Evolutionary conservation across 1,140 invertebrate genomes (phyloP), one percentile per base, ranked within the genome.

Genomic region (Mycetomoellerius zeteki): DNA sequence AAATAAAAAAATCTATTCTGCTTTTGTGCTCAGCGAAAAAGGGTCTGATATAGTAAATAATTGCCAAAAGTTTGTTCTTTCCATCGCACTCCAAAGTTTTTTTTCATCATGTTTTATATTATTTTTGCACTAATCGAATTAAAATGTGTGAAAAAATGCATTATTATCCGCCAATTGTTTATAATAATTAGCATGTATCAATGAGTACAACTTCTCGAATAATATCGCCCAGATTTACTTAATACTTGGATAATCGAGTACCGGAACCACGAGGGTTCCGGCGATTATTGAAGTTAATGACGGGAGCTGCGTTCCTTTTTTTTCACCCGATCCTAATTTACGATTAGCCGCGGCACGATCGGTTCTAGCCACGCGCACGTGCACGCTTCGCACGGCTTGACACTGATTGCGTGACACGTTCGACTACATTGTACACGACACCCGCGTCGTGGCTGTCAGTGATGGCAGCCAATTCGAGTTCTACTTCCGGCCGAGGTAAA

Each of bases 321-420:
- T 50, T 62, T 75, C 24, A 86, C 52, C 52, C 33, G 86, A 90
- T 81, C 73, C 75, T 72, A 88, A 77, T 89, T 89, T 50, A 72
- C 71, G 69, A 78, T 86, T 86, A 65, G 30, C 56, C n/a, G 47
- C 24, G 56, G 50, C 52, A 19, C 58, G 14, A 78, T 89, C 85
- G 71, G 77, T 85, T 89, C 69, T 60, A 78, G 30, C 87, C 56
- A 89, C 84, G 90, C 89, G 80, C 93, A 94, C 92, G 93, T 95
- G 94, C 85, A 81, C 77, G 52, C 89, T 94, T 95, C 94, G 91
- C 94, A 94, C 93, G 92, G 89, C 75, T 93, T n/a, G 85, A 75
- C 93, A 93, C 91, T 95, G 94, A 95, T 95, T 95, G 94, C 94
- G 94, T 95, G 94, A 94, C 94, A 89, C 85, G 86, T 24, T 87